phyloP scores from a whole-genome alignment of 2,797 vertebrate genomes.

The Etheostoma nigrum region DNA sequence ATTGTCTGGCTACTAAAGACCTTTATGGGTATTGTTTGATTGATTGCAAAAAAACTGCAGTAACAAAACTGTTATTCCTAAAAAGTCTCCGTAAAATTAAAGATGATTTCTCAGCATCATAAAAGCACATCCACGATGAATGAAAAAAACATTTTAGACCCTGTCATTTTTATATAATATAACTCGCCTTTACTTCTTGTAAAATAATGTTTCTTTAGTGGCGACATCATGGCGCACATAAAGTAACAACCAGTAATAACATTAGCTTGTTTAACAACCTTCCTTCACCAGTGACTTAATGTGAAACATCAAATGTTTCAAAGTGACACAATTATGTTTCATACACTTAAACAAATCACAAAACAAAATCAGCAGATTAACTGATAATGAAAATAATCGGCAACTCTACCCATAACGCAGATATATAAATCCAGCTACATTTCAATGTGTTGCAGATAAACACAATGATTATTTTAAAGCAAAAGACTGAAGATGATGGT shows the following conservation, averaged over 20 bases:
- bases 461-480: not conserved
- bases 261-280: too few relatives aligned
- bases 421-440: too few relatives aligned
- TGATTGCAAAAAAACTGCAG: not conserved
- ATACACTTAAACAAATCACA: too few relatives aligned
- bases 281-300: not conserved
- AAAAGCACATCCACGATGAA: not conserved
- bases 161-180: not conserved
- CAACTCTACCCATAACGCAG: too few relatives aligned
- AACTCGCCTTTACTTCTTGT: not conserved
- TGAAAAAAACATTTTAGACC: not conserved
- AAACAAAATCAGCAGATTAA: too few relatives aligned
- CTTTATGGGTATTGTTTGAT: not conserved
- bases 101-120: not conserved
- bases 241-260: not conserved
- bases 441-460: not conserved
- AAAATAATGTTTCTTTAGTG: not conserved
- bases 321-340: not conserved
- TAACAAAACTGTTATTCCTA: not conserved
- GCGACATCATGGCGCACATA: not conserved
- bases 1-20: not conserved
- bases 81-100: slow-evolving; percentile 5
- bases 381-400: too few relatives aligned
- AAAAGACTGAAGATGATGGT: not conserved
- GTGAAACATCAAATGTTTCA: not conserved